Evolutionary conservation across 2,888 invertebrate species (phyloP), one percentile per base, ranked within the genome.

Genomic region (Hyppa rectilinea): DNA sequence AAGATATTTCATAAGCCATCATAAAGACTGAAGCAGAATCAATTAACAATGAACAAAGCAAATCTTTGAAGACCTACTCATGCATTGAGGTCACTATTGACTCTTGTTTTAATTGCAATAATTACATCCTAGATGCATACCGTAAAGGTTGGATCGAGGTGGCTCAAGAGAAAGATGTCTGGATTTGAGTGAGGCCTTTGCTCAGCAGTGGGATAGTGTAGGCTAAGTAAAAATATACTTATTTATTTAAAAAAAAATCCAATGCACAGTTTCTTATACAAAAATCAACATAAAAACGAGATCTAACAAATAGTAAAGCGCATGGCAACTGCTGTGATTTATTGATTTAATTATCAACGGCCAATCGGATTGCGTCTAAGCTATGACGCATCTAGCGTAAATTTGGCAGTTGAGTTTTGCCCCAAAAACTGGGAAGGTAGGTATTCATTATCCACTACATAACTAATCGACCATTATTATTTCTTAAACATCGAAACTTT

Each of bases 41-140:
- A 71, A 45, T 53, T 29, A 63, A 62, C 52, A 73, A 71, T 74
- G 38, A 26, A 64, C 64, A 45, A 69, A 0, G 14, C 50, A 53
- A 71, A 74, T 53, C 45, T 23, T 74, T n/a, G 43, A 29, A 72
- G 29, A 36, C 29, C 50, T 31, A 40, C 34, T 34, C 29, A 17
- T 36, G 49, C 29, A 70, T 36, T 40, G n/a, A 53, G 45, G 38
- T 53, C 45, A 34, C 7, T 47, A 34, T 47, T 64, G 26, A 29
- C 38, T 40, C 38, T 67, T 62, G 20, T 45, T 43, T 50, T 50
- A 40, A 52, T 26, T 50, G 26, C 31, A 58, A 26, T 38, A 58
- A 23, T 17, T 23, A 47, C n/a, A n/a, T n/a, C n/a, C n/a, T n/a
- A n/a, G n/a, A n/a, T n/a, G n/a, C n/a, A n/a, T n/a, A n/a, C n/a